Percentiles rank a stretch among this genome's conserved stretches.
Evolutionary conservation across 2,113 vertebrate species (phyloP).

Genomic region (Epinephelus moara): DNA sequence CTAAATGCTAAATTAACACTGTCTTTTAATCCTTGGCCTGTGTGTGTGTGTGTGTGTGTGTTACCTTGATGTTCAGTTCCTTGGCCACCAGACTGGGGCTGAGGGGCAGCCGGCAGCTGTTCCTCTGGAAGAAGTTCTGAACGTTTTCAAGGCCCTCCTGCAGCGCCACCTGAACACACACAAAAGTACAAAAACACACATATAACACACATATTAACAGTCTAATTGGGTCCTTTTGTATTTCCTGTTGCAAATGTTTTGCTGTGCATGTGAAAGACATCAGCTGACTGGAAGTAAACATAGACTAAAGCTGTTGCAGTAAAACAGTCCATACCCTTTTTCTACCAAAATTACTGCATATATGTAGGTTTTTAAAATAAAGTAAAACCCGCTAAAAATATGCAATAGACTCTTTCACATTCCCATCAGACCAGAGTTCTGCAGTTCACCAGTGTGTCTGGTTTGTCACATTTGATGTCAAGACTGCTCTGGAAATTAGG

Average conservation of each 20-base stretch:
- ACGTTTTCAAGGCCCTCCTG: conserved; percentile 95
- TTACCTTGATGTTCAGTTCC: conserved; percentile 95
- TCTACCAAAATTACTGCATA: no score
- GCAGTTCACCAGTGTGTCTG: no score
- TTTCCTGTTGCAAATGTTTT: no score
- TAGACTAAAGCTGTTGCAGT: neutral
- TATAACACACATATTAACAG: neutral
- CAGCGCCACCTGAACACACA: conserved; percentile 87
- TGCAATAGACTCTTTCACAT: no score
- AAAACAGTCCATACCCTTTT: no score
- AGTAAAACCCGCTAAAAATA: no score
- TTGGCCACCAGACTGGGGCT: conserved; percentile 95
- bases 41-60: conserved; percentile 10
- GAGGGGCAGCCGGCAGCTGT: conserved; percentile 92
- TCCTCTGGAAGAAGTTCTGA: conserved; percentile 93
- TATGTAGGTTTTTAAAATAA: no score
- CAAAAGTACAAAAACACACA: conserved; percentile 28
- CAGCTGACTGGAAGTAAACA: neutral
- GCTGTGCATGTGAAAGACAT: no score
- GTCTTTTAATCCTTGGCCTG: neutral
- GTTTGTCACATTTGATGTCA: no score
- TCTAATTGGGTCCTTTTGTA: no score
- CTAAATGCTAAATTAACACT: neutral
- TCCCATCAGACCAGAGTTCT: no score
- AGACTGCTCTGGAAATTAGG: no score